Conservation (phyloP, 2,113 vertebrate species). For the Carlito syrichta region DNA sequence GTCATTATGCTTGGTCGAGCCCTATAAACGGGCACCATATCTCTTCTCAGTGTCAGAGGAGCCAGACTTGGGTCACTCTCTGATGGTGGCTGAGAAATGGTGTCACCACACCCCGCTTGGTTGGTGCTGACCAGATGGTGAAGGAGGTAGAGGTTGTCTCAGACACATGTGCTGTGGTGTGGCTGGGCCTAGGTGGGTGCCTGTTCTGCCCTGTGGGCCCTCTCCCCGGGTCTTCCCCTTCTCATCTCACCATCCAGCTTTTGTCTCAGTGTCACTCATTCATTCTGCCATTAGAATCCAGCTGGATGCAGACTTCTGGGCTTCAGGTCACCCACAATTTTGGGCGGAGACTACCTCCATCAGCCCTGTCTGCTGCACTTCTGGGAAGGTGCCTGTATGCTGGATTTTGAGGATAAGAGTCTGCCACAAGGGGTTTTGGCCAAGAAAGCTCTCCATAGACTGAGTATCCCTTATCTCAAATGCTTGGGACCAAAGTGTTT, state of each 20-base stretch:
- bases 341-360: neutral
- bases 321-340: neutral
- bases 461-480: neutral
- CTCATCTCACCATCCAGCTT: neutral
- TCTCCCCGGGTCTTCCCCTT: neutral
- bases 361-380: neutral
- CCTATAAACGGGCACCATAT: slow-evolving; percentile 60
- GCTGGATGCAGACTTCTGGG: neutral
- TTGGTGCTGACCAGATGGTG: neutral
- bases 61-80: slow-evolving; percentile 43
- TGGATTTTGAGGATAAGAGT: too few relatives aligned
- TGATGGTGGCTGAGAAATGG: slow-evolving; percentile 36
- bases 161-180: neutral
- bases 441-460: neutral
- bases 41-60: slow-evolving; percentile 16
- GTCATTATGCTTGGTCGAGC: slow-evolving; percentile 49
- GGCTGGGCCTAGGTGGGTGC: neutral
- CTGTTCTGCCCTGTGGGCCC: neutral
- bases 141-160: neutral
- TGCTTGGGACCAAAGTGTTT: neutral
- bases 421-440: too few relatives aligned
- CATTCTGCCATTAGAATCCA: neutral
- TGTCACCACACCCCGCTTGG: neutral
- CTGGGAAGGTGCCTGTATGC: too few relatives aligned
- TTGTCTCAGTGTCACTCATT: rapidly evolving